Conservation (phyloP, 2,113 vertebrate genomes). For the Peromyscus polionotus region DNA sequence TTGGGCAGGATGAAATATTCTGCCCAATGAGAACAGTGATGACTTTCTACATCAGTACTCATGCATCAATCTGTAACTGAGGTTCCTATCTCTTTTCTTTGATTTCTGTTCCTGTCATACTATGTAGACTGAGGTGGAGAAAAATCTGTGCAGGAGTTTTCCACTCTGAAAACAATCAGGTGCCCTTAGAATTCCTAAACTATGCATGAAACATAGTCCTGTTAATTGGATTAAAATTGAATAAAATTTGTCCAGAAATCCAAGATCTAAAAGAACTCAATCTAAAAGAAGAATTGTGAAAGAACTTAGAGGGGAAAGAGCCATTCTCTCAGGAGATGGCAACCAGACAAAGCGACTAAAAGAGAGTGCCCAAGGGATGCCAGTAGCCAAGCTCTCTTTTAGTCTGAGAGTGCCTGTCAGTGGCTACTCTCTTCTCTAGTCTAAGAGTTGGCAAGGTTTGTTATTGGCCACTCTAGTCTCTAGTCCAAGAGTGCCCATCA, state of each 20-base stretch:
- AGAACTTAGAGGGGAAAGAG: not conserved
- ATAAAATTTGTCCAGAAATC: not conserved
- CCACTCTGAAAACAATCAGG: not conserved
- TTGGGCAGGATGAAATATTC: not conserved
- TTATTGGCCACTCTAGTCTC: not conserved
- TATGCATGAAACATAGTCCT: not conserved
- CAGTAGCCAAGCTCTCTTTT: not conserved
- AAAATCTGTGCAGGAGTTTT: not conserved
- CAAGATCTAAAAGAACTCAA: not conserved
- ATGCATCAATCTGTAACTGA: not conserved
- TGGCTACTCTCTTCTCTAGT: not conserved
- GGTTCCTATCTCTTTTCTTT: not conserved
- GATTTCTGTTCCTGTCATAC: not conserved
- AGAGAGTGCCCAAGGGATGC: not conserved
- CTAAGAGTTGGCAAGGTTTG: not conserved
- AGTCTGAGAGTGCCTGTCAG: not conserved
- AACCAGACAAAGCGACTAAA: not conserved
- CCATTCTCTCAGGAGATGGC: not conserved
- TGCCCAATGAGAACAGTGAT: not conserved
- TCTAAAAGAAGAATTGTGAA: not conserved
- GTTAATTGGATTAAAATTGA: not conserved
- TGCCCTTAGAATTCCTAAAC: not conserved
- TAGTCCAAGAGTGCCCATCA: not conserved
- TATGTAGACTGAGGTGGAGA: not conserved
- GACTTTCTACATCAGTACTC: constrained; percentile 27